Base-by-base conservation (phyloP, 1,140 invertebrate genomes). In the Linepithema humile region DNA sequence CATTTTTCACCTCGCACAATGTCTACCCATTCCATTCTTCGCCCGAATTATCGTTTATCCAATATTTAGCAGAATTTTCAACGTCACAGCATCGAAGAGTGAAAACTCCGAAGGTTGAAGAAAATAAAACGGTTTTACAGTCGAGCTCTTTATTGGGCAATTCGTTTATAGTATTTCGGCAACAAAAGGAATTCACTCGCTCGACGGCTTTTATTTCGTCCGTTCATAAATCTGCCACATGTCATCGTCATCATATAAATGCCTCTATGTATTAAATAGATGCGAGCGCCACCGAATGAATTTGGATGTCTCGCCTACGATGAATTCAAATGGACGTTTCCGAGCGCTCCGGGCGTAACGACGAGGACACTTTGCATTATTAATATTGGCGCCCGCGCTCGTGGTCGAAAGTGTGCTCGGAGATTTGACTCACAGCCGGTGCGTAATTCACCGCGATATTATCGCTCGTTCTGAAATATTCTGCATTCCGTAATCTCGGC, bases 311-410 rank as follows among this genome's bases (percentile, higher is more conserved):
- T 57, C 50, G 65, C 17, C 23, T 59, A 55, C 55, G 50, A 83
- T 59, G 38, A 87, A 67, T 86, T 72, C 55, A 53, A 88, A 78
- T 48, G 73, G 43, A 45, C 64, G 59, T 32, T 67, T 70, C 6
- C 32, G 35, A 40, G 29, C 23, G 32, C 74, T 26, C 6, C 0
- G 23, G 50, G 32, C 35, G 50, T 43, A 77, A 48, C 38, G 20
- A 5, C 0, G 3, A 0, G n/a, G 20, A 20, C 43, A 85, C 43
- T 12, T 72, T 20, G 45, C 35, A 57, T 73, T 48, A 73, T 62
- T 73, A 72, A 69, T 73, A 64, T 73, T 73, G 50, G 60, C 17
- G 57, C 17, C 15, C n/a, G n/a, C n/a, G n/a, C n/a, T n/a, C n/a
- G n/a, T n/a, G 57, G 35, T 9, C 3, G 10, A 20, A 59, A 26